Percentiles rank a stretch among this genome's conserved stretches.
Conservation (phyloP, 2,888 invertebrate genomes). For the Sicus ferrugineus region DNA sequence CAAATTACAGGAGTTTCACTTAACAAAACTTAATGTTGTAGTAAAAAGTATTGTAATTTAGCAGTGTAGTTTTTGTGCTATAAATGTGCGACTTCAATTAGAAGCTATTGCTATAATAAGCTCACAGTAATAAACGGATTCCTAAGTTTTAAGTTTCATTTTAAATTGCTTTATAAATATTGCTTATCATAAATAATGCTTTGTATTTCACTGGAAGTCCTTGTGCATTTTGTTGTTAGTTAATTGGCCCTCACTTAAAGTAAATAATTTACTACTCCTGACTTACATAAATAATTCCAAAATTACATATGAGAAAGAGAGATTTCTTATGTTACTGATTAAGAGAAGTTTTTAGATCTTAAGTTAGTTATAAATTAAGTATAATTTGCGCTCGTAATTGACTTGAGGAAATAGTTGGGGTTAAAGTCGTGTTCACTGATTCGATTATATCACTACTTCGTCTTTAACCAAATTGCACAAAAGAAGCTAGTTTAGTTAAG, state of each 20-base stretch:
- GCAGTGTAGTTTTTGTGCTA: no score
- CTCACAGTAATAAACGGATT: no score
- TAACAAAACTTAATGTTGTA: neutral
- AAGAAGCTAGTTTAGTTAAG: neutral
- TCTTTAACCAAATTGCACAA: constrained; percentile 25
- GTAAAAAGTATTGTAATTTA: no score
- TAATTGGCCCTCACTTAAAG: constrained; percentile 10
- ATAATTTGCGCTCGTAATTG: constrained; percentile 16
- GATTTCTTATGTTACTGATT: constrained; percentile 14
- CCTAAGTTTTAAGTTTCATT: no score
- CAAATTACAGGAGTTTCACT: neutral
- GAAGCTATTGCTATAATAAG: no score
- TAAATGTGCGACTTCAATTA: no score
- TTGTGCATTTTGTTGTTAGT: constrained; percentile 51
- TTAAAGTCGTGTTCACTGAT: neutral
- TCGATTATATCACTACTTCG: neutral
- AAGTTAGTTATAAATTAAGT: constrained; percentile 12
- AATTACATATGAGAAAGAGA: neutral
- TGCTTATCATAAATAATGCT: constrained; percentile 21
- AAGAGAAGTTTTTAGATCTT: neutral
- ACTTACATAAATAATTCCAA: neutral
- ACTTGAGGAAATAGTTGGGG: constrained; percentile 7
- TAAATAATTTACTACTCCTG: constrained; percentile 31
- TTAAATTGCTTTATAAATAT: constrained; percentile 13
- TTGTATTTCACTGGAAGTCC: constrained; percentile 57